These are phyloP conservation scores for Schizotus pectinicornis DNA, from an alignment of 2,888 invertebrate genomes.

Conservation along the genomic window DNA sequence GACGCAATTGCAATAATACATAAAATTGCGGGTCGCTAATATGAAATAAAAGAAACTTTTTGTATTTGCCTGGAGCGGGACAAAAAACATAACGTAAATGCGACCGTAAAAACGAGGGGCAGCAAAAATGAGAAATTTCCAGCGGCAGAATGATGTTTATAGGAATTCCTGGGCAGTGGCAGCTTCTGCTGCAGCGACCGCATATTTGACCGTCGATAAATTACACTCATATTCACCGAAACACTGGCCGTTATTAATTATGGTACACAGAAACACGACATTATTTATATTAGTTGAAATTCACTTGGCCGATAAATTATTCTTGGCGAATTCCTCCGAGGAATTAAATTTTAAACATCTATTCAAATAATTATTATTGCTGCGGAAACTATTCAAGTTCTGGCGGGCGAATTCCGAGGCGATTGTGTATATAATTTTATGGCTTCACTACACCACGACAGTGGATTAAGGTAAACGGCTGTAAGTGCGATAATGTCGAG, in stretches of 20 bases:
- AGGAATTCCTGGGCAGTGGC: constrained; percentile 23
- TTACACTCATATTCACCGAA: constrained; percentile 22
- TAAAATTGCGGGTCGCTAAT: constrained; percentile 1
- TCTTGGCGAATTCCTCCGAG: no score
- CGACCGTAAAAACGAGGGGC: constrained; percentile 1
- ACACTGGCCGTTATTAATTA: constrained; percentile 19
- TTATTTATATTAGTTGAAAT: constrained; percentile 1
- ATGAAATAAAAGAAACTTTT: constrained; percentile 3
- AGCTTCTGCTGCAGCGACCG: constrained; percentile 15
- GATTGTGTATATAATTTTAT: no score
- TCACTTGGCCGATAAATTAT: not conserved
- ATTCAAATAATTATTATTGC: no score
- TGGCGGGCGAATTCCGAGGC: no score
- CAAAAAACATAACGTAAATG: not conserved
- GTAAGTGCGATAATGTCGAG: constrained; percentile 13
- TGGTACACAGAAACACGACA: constrained; percentile 9
- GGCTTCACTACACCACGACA: no score
- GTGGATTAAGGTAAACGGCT: not conserved
- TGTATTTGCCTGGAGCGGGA: not conserved
- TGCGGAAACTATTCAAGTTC: no score
- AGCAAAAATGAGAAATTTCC: constrained; percentile 19
- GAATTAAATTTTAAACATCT: no score
- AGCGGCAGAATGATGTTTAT: constrained; percentile 17
- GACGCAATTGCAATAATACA: no score
- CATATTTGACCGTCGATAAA: constrained; percentile 29